Conservation (phyloP, 2,113 vertebrate species). For the Tetrax tetrax region DNA sequence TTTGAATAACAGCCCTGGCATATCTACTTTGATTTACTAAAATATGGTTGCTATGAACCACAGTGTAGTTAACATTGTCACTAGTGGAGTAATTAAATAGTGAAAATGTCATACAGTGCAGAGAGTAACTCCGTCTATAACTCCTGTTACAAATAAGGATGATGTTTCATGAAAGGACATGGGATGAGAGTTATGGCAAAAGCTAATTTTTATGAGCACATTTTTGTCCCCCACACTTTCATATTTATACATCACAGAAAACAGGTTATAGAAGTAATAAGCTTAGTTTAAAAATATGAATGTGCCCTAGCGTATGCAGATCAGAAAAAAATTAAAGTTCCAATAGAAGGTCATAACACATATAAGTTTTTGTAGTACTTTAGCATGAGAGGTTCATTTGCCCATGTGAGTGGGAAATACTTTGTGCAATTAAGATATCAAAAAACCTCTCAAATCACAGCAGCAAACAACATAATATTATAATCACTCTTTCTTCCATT, state of each 20-base stretch:
- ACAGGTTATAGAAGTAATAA: neutral
- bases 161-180: neutral
- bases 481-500: neutral
- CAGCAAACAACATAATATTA: neutral
- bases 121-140: neutral
- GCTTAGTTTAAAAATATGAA: neutral
- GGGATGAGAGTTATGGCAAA: neutral
- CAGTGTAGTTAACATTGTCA: neutral
- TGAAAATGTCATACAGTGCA: neutral
- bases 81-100: neutral
- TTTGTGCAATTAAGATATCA: neutral
- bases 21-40: slow-evolving; percentile 17
- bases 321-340: neutral
- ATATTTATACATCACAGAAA: neutral
- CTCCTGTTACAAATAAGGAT: neutral
- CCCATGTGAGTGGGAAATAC: neutral
- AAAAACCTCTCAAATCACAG: neutral
- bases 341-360: neutral
- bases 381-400: neutral
- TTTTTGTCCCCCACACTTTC: neutral
- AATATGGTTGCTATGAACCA: slow-evolving; percentile 9
- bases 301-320: neutral
- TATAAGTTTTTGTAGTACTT: neutral
- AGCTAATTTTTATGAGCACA: neutral
- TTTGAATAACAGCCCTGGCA: slow-evolving; percentile 49